A percentile compares a stretch with the other conserved stretches of the same genome.
Evolutionary conservation across 1,140 invertebrate genomes (phyloP).

Genomic region (Phymastichus coffea): DNA sequence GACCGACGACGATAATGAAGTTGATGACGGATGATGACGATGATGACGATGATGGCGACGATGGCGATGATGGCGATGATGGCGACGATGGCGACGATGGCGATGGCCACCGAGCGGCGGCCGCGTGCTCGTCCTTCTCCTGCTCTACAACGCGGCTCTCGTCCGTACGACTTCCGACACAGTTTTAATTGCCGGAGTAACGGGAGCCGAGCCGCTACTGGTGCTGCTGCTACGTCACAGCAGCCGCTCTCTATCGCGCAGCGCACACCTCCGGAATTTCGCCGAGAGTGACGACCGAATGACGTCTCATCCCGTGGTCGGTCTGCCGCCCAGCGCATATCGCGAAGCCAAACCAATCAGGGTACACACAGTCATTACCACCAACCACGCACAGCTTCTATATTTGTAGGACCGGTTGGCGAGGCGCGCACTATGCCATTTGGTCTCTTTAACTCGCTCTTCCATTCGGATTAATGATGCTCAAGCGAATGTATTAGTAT

Average conservation of each 20-base stretch:
- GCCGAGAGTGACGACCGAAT: background rate
- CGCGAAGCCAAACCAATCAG: too few relatives aligned
- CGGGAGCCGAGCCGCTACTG: constrained; percentile 36
- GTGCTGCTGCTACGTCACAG: background rate
- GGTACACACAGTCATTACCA: too few relatives aligned
- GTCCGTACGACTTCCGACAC: constrained; percentile 50
- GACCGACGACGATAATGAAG: constrained; percentile 31
- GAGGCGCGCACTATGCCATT: too few relatives aligned
- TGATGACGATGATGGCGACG: constrained; percentile 36
- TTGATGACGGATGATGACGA: constrained; percentile 30
- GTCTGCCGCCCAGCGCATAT: too few relatives aligned
- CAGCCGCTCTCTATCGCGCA: constrained; percentile 30
- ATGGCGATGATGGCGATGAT: constrained; percentile 28
- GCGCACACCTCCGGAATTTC: constrained; percentile 19
- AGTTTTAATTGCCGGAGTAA: constrained; percentile 56
- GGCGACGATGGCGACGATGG: background rate
- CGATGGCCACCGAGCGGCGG: background rate
- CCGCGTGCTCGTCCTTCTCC: too few relatives aligned
- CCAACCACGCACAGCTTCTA: too few relatives aligned
- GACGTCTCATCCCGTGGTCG: too few relatives aligned
- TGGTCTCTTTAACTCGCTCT: too few relatives aligned
- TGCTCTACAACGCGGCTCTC: background rate
- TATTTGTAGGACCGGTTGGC: too few relatives aligned
- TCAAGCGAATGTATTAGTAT: too few relatives aligned
- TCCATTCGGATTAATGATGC: too few relatives aligned